Evolutionary conservation across 2,888 invertebrate genomes (phyloP).

Genomic region (Monochamus alternatus): DNA sequence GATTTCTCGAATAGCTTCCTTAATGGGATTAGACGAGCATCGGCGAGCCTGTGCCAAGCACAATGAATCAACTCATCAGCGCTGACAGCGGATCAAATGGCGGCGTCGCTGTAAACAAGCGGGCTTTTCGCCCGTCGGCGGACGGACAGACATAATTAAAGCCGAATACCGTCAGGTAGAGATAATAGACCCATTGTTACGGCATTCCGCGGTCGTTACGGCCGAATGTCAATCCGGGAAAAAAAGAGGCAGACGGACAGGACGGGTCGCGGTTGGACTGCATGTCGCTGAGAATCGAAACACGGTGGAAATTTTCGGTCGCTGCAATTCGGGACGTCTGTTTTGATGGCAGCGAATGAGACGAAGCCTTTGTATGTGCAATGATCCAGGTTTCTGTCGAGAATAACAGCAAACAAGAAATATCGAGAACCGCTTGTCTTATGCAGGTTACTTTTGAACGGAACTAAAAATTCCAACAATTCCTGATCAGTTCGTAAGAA

Average conservation of each 20-base stretch:
- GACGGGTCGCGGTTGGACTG: too few relatives aligned
- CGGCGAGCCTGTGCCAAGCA: constrained; percentile 21
- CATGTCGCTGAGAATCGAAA: too few relatives aligned
- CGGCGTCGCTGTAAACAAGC: constrained; percentile 60
- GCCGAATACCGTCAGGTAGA: constrained; percentile 67
- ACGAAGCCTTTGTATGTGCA: too few relatives aligned
- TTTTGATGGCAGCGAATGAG: too few relatives aligned
- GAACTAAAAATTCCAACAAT: too few relatives aligned
- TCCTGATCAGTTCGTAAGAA: too few relatives aligned
- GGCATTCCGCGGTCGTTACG: constrained; percentile 66
- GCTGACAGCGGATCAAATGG: constrained; percentile 57
- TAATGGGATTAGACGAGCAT: constrained; percentile 30
- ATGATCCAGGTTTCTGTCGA: too few relatives aligned
- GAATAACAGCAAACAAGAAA: too few relatives aligned
- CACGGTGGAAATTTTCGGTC: too few relatives aligned
- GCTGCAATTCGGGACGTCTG: too few relatives aligned
- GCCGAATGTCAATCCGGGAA: constrained; percentile 63
- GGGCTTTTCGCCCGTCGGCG: constrained; percentile 46
- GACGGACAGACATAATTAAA: constrained; percentile 63
- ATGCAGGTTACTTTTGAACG: too few relatives aligned
- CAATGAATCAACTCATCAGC: constrained; percentile 62
- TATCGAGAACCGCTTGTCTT: too few relatives aligned
- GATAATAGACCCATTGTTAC: constrained; percentile 70
- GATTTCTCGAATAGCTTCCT: constrained; percentile 19
- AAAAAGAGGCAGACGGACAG: constrained; percentile 26